phyloP scores from a whole-genome alignment of 2,888 invertebrate species.

The Neoitamus cyanurus region DNA sequence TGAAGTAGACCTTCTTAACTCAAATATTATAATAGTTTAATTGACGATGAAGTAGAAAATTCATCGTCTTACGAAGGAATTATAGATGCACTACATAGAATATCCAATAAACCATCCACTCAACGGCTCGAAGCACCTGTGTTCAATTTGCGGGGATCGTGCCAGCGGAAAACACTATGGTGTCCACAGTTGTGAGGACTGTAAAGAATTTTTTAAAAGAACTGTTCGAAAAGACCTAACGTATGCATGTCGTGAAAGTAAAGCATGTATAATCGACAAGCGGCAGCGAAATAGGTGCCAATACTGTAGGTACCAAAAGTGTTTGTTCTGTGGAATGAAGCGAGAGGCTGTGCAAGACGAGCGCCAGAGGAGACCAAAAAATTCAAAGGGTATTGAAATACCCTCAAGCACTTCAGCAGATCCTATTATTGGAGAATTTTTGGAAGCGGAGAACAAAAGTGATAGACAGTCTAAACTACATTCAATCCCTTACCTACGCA shows the following conservation, averaged over 20 bases:
- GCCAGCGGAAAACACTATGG: slow-evolving; percentile 99
- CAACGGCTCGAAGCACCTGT: slow-evolving; percentile 94
- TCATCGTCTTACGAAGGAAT: background rate
- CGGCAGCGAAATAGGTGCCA: slow-evolving; percentile 97
- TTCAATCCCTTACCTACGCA: slow-evolving; percentile 67
- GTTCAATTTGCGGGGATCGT: slow-evolving; percentile 96
- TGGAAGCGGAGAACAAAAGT: slow-evolving; percentile 87
- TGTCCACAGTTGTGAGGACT: slow-evolving; percentile 98
- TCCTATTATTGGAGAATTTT: slow-evolving; percentile 91
- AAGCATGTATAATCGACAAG: slow-evolving; percentile 96
- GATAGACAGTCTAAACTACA: slow-evolving; percentile 64
- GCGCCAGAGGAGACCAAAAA: slow-evolving; percentile 74
- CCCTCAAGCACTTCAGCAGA: slow-evolving; percentile 72
- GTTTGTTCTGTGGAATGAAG: slow-evolving; percentile 96
- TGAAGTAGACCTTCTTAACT: background rate
- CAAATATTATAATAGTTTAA: background rate
- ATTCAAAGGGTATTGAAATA: slow-evolving; percentile 60
- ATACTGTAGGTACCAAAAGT: slow-evolving; percentile 98
- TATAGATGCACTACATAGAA: background rate
- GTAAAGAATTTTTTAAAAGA: slow-evolving; percentile 98
- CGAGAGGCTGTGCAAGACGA: slow-evolving; percentile 97
- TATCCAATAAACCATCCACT: slow-evolving; percentile 95
- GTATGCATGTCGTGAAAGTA: slow-evolving; percentile 96
- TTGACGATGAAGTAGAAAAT: background rate
- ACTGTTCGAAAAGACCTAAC: slow-evolving; percentile 97